These are phyloP conservation scores for Grallaria varia DNA, from an alignment of 2,113 vertebrate genomes.

Conservation along the genomic window DNA sequence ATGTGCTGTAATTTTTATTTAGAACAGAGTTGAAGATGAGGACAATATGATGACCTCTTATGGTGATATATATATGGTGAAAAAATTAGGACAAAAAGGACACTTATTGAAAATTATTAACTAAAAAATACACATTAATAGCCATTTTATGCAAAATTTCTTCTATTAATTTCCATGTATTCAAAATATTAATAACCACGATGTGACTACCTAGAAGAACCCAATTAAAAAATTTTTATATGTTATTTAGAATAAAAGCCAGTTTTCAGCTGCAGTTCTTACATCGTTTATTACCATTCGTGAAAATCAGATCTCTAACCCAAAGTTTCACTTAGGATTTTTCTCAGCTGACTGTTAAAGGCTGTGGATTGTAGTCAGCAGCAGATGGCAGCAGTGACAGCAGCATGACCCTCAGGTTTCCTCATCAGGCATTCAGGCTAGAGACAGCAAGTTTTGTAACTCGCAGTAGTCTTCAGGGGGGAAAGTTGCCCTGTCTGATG, in stretches of 20 bases:
- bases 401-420: neutral
- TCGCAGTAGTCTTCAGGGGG: neutral
- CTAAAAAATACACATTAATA: neutral
- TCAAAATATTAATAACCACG: neutral
- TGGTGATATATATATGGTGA: neutral
- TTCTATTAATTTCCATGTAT: neutral
- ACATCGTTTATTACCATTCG: neutral
- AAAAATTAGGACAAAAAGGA: neutral
- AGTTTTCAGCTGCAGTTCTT: neutral
- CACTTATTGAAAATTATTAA: neutral
- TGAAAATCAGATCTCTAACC: neutral
- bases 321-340: fast-evolving
- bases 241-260: neutral
- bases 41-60: neutral
- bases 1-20: neutral
- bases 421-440: fast-evolving
- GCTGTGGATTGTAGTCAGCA: neutral
- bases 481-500: neutral
- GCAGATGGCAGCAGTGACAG: constrained; percentile 27
- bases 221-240: neutral
- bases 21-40: neutral
- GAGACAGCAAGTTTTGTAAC: neutral
- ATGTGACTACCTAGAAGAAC: neutral
- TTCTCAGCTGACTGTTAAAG: neutral
- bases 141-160: fast-evolving